Percentiles rank a stretch among this genome's conserved stretches.
phyloP scores from a whole-genome alignment of 2,888 invertebrate genomes.

The Drosophila mayaguana region DNA sequence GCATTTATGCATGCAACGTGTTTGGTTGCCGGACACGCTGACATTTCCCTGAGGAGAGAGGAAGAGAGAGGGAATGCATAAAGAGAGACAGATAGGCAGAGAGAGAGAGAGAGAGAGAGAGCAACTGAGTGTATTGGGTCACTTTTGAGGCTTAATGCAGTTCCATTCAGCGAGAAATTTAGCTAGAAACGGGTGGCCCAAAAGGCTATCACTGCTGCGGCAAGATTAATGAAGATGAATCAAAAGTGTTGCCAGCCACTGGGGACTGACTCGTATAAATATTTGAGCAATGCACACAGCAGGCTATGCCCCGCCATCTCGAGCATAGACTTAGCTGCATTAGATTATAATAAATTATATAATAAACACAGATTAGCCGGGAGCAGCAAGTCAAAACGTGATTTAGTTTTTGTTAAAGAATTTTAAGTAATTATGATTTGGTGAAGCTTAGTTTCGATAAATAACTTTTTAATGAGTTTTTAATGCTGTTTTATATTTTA shows the following conservation, averaged over 20 bases:
- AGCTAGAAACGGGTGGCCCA: neutral
- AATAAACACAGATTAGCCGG: neutral
- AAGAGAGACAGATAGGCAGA: neutral
- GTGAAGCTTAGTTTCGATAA: too few species aligned
- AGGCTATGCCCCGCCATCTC: neutral
- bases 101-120: conserved; percentile 3
- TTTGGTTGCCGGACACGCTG: conserved; percentile 59
- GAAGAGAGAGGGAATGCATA: neutral
- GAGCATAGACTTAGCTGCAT: neutral
- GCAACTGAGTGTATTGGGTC: neutral
- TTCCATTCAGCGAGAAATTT: conserved; percentile 26
- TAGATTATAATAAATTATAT: neutral
- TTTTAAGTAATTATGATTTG: neutral
- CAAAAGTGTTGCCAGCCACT: neutral
- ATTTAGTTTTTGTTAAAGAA: neutral
- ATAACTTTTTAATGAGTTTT: too few species aligned
- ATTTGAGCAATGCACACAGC: neutral
- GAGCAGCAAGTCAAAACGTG: accelerated
- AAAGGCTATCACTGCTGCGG: neutral
- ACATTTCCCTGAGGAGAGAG: conserved; percentile 28
- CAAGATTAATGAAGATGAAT: conserved; percentile 19
- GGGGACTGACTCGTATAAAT: neutral
- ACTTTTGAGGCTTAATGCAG: conserved; percentile 13
- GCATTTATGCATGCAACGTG: conserved; percentile 67
- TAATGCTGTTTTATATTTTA: too few species aligned